Conservation (phyloP, 1,140 invertebrate genomes). For the Meteorus sp. region DNA sequence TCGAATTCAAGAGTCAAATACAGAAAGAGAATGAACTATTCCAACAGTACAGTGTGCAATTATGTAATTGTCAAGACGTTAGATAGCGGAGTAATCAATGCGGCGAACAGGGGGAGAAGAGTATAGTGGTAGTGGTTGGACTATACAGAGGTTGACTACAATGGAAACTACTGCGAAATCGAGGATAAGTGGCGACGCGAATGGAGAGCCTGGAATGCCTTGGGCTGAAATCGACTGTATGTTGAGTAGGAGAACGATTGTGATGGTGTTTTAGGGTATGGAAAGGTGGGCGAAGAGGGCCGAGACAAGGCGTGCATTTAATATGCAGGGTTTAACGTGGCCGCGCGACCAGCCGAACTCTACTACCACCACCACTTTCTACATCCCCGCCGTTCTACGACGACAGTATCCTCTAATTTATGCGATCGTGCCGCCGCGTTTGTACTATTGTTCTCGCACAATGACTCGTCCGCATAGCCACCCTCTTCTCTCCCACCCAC, state of each 20-base stretch:
- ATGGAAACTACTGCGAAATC: conserved; percentile 41
- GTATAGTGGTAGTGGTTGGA: too few relatives aligned
- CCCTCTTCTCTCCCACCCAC: conserved; percentile 7
- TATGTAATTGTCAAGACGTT: not conserved
- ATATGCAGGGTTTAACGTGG: conserved; percentile 39
- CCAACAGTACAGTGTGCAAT: not conserved
- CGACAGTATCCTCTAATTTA: conserved; percentile 40
- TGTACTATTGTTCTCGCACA: conserved; percentile 40
- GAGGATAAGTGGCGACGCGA: conserved; percentile 38
- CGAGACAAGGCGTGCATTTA: conserved; percentile 39
- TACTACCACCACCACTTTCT: conserved; percentile 17
- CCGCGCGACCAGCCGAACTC: conserved; percentile 13
- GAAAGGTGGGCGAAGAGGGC: not conserved
- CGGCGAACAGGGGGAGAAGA: too few relatives aligned
- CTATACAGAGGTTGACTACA: conserved; percentile 27
- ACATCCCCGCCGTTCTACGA: conserved; percentile 2
- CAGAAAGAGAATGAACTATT: not conserved
- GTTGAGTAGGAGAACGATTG: not conserved
- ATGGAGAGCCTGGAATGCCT: conserved; percentile 28
- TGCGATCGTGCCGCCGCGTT: conserved; percentile 39
- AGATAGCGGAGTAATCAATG: too few relatives aligned
- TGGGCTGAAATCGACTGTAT: not conserved
- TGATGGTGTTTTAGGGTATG: conserved; percentile 14
- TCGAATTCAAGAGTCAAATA: not conserved
- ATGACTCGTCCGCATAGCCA: conserved; percentile 34